These are phyloP conservation scores for Mola mola DNA, from an alignment of 2,113 vertebrate genomes.

Conservation along the genomic window DNA sequence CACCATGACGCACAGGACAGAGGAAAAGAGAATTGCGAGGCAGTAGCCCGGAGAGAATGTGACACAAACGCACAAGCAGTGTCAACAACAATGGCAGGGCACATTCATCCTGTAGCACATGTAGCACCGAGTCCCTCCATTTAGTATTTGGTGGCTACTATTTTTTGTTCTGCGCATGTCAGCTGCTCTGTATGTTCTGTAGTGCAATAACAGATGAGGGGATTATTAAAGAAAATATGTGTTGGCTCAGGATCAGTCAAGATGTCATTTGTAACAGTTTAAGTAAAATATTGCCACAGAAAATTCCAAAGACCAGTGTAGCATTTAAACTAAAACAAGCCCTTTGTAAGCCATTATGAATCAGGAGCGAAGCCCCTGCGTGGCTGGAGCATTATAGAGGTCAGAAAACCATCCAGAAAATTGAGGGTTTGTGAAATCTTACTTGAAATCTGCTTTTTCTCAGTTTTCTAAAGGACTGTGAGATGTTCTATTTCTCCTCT, in stretches of 20 bases:
- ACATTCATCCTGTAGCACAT: conserved; percentile 28
- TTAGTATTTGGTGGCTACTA: conserved; percentile 47
- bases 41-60: conserved; percentile 39
- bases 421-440: conserved; percentile 35
- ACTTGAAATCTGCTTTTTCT: conserved; percentile 18
- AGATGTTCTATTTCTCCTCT: too few relatives aligned
- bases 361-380: conserved; percentile 1
- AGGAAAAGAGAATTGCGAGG: conserved; percentile 22
- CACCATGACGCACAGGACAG: conserved; percentile 50
- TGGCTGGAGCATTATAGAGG: conserved; percentile 11
- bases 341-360: conserved; percentile 10
- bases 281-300: too few relatives aligned
- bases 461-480: neutral
- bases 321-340: neutral
- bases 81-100: conserved; percentile 32
- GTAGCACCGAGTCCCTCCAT: conserved; percentile 15
- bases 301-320: neutral
- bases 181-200: too few relatives aligned
- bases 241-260: too few relatives aligned
- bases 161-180: too few relatives aligned
- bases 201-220: too few relatives aligned
- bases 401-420: conserved; percentile 19
- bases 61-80: conserved; percentile 46
- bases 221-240: too few relatives aligned
- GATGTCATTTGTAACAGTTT: too few relatives aligned